A percentile compares a stretch with the other conserved stretches of the same genome.
These are phyloP conservation scores for Drosophila rufa DNA, from an alignment of 1,140 invertebrate genomes.

Conservation along the genomic window DNA sequence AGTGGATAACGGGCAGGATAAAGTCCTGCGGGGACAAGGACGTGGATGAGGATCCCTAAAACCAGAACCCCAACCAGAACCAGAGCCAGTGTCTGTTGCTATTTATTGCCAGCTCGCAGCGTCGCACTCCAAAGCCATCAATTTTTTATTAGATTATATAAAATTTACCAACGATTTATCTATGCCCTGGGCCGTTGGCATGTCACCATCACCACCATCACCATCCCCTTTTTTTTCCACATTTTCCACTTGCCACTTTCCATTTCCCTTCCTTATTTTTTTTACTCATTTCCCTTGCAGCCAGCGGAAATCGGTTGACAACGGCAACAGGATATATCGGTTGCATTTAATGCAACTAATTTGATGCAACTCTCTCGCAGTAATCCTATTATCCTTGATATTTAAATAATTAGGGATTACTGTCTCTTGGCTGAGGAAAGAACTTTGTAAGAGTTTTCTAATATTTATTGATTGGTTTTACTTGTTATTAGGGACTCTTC, in stretches of 20 bases:
- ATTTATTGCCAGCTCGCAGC: conserved; percentile 74
- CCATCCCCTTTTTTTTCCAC: background rate
- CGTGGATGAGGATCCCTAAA: conserved; percentile 11
- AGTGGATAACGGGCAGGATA: conserved; percentile 38
- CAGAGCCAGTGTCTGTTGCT: conserved; percentile 56
- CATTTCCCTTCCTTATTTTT: background rate
- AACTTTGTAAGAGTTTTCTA: too few relatives aligned
- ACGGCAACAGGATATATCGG: conserved; percentile 53
- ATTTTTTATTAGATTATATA: conserved; percentile 84
- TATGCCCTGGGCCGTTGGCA: conserved; percentile 62
- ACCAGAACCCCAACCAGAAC: conserved; percentile 24
- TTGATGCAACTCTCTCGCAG: conserved; percentile 14
- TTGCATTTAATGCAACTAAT: conserved; percentile 63
- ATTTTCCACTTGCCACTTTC: background rate
- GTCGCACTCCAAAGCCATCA: conserved; percentile 75
- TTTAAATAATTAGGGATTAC: too few relatives aligned
- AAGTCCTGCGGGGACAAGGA: conserved; percentile 3
- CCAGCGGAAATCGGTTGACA: conserved; percentile 46
- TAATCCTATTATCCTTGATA: too few relatives aligned
- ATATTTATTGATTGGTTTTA: too few relatives aligned
- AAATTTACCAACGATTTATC: conserved; percentile 83
- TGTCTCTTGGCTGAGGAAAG: too few relatives aligned
- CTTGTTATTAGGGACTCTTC: too few relatives aligned
- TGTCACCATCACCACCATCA: conserved; percentile 31
- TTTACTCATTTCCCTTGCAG: conserved; percentile 41